Conservation (phyloP, 1,140 invertebrate species). For the Habropoda laboriosa region DNA sequence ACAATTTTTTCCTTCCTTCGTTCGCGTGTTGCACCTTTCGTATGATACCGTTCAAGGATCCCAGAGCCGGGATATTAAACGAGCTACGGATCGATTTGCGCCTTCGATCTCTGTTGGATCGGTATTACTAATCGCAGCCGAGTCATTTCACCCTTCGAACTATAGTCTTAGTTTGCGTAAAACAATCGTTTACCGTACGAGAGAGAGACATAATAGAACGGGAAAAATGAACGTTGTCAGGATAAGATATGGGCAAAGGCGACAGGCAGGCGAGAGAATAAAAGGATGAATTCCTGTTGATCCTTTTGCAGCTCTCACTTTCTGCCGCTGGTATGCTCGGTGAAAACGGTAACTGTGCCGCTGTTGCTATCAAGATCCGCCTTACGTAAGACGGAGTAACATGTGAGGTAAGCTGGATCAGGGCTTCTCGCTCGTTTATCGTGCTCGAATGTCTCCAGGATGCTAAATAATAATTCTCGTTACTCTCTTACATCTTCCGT, state of each 20-base stretch:
- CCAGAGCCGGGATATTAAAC: background rate
- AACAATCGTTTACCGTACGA: too few relatives aligned
- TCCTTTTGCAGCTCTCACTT: constrained; percentile 57
- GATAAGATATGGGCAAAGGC: background rate
- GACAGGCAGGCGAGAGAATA: background rate
- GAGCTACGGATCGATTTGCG: too few relatives aligned
- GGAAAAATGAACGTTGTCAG: too few relatives aligned
- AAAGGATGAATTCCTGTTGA: constrained; percentile 40
- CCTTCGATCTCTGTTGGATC: background rate
- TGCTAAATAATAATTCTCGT: background rate
- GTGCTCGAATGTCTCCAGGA: background rate
- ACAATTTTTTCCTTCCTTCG: background rate
- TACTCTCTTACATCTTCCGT: background rate
- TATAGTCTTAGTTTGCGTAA: too few relatives aligned
- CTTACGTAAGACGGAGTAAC: constrained; percentile 49
- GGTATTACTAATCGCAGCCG: background rate
- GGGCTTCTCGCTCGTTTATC: constrained; percentile 17
- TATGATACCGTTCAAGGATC: background rate
- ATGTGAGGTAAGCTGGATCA: background rate
- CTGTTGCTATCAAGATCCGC: constrained; percentile 57
- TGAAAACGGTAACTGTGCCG: constrained; percentile 56
- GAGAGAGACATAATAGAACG: background rate
- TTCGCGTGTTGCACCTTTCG: background rate
- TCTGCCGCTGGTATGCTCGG: constrained; percentile 34
- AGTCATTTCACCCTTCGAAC: background rate